Percentiles rank a stretch among this genome's conserved stretches.
Conservation (phyloP, 2,888 invertebrate genomes). For the Drosophila cracens region DNA sequence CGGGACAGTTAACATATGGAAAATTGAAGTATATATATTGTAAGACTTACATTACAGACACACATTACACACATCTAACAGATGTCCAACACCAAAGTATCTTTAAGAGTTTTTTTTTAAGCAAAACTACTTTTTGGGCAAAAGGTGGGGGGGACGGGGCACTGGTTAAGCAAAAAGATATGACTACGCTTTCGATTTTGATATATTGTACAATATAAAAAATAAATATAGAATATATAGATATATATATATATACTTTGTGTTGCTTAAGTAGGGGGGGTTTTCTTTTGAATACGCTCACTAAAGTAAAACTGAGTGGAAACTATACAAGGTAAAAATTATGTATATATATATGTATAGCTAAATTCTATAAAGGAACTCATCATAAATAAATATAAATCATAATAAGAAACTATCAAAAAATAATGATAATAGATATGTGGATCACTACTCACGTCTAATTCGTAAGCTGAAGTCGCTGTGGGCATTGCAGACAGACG, state of each 20-base stretch:
- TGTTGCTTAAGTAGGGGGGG: slow-evolving; percentile 41
- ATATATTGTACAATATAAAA: slow-evolving; percentile 37
- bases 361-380: slow-evolving; percentile 35
- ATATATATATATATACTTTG: slow-evolving; percentile 77
- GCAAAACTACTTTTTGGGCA: slow-evolving; percentile 65
- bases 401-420: slow-evolving; percentile 18
- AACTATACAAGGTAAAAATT: slow-evolving; percentile 58
- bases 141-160: slow-evolving; percentile 17
- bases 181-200: slow-evolving; percentile 59
- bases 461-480: slow-evolving; percentile 85
- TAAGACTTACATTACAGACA: slow-evolving; percentile 21
- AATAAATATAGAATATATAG: slow-evolving; percentile 45
- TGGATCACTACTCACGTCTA: slow-evolving; percentile 84
- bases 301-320: slow-evolving; percentile 30
- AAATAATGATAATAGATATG: slow-evolving; percentile 40
- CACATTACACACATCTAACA: slow-evolving; percentile 52
- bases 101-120: slow-evolving; percentile 23
- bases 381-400: slow-evolving; percentile 37
- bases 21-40: slow-evolving; percentile 8
- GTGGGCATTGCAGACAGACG: slow-evolving; percentile 92
- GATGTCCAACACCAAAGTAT: slow-evolving; percentile 71
- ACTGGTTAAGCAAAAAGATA: slow-evolving; percentile 33
- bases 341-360: slow-evolving; percentile 15
- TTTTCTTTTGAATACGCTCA: slow-evolving; percentile 20
- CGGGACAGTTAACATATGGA: slow-evolving; percentile 51